Conservation (phyloP, 2,113 vertebrate species). For the Microcebus tavaratra region DNA sequence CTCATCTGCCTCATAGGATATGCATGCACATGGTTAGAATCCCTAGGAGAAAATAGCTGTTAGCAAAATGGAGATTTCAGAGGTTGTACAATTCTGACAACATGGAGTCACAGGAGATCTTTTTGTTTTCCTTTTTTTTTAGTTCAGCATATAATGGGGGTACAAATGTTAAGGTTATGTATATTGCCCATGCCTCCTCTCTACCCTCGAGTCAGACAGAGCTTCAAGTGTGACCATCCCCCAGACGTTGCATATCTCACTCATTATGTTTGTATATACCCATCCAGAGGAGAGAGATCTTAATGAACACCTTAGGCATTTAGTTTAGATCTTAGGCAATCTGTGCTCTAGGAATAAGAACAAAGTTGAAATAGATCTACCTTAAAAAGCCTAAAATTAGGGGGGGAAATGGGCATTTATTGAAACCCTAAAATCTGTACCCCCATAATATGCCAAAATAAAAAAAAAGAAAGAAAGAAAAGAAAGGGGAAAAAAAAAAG, state of each 20-base stretch:
- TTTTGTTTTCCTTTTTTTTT: too few species aligned
- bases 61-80: neutral
- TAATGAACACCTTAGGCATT: neutral
- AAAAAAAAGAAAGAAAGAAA: too few species aligned
- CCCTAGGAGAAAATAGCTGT: neutral
- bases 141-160: too few species aligned
- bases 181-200: too few species aligned
- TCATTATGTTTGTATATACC: too few species aligned
- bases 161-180: too few species aligned
- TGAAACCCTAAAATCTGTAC: too few species aligned
- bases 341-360: neutral
- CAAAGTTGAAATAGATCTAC: neutral
- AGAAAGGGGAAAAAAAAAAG: neutral
- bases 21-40: neutral
- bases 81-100: neutral
- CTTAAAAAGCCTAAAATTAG: neutral
- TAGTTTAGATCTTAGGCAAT: neutral
- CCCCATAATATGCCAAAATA: too few species aligned
- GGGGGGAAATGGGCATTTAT: too few species aligned
- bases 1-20: neutral
- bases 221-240: too few species aligned
- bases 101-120: neutral
- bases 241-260: too few species aligned
- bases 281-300: neutral
- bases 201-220: too few species aligned